These are phyloP conservation scores for Cosmia pyralina DNA, from an alignment of 2,888 invertebrate genomes.

Conservation along the genomic window DNA sequence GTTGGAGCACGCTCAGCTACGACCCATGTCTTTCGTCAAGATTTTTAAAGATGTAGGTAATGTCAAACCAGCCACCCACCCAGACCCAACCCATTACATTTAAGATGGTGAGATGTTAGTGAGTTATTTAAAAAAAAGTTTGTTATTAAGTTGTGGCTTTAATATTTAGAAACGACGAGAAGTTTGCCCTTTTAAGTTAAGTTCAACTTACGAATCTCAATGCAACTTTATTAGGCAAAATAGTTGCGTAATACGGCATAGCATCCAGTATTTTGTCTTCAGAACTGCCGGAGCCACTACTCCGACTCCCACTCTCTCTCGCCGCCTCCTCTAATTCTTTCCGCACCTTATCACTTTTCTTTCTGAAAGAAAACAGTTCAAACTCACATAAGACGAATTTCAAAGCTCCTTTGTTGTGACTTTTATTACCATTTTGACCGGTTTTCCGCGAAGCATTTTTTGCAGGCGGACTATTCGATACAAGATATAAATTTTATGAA, in stretches of 20 bases:
- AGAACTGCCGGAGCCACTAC: conserved; percentile 82
- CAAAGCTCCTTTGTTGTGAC: conserved; percentile 13
- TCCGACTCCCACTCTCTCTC: conserved; percentile 91
- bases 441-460: conserved; percentile 51
- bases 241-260: conserved; percentile 84
- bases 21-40: neutral
- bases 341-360: conserved; percentile 96
- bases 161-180: too few species aligned
- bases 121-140: too few species aligned
- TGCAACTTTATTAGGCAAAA: conserved; percentile 92
- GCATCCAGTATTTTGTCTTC: conserved; percentile 85
- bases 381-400: conserved; percentile 43
- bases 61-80: too few species aligned
- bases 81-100: too few species aligned
- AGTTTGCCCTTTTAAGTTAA: neutral
- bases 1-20: neutral
- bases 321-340: conserved; percentile 98
- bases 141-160: too few species aligned
- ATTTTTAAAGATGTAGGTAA: neutral
- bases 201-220: conserved; percentile 93
- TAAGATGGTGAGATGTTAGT: too few species aligned
- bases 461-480: conserved; percentile 39
- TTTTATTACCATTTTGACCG: conserved; percentile 51
- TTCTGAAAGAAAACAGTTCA: conserved; percentile 90
- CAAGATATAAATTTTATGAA: conserved; percentile 20